Base-by-base conservation (phyloP, 1,140 invertebrate species). In the Drosophila paulistorum region DNA sequence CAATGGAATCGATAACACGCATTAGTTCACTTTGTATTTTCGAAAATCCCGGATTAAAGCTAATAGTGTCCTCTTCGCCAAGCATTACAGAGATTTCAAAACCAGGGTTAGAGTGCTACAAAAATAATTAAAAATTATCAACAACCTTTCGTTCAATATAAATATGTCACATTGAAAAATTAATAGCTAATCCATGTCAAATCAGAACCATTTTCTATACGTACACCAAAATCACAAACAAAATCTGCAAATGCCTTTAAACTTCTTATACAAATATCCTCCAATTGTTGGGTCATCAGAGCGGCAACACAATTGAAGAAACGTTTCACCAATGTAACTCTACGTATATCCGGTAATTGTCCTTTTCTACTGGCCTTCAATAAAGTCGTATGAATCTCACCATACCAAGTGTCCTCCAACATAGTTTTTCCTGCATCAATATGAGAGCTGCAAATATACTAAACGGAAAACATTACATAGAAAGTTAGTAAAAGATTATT, bases 251-350 rank as follows among this genome's bases (percentile, higher is more conserved):
- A 98, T 68, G 97, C 96, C 55, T 94, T 92, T 65, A 98, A 94
- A 10, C 97, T 98, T 75, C 95, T 94, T n/a, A 97, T 92, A 71
- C 96, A 96, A 33, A 98, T 91, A 30, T 94, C 94, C 91, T 97
- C 96, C 23, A 98, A 92, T 81, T 98, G 96, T 74, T 95, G 95
- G 5, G 96, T 96, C 97, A 98, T 98, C 17, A 98, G 93, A 14
- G 95, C 95, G 6, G 96, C 95, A 1, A 98, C 94, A 81, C 96
- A 97, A 84, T 97, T 96, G 84, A 96, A 98, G 93, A 98, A 97
- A 60, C 94, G 94, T 81, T 94, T 94, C 80, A 96, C 94, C 83
- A 94, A 94, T 7, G 93, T 93, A 45, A 93, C 94, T 71, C 95
- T 94, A 54, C 95, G 94, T 9, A 94, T 93, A 66, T 95, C 94